Evolutionary conservation across 2,888 invertebrate species (phyloP).

Genomic region (Epirrhoe tristata): DNA sequence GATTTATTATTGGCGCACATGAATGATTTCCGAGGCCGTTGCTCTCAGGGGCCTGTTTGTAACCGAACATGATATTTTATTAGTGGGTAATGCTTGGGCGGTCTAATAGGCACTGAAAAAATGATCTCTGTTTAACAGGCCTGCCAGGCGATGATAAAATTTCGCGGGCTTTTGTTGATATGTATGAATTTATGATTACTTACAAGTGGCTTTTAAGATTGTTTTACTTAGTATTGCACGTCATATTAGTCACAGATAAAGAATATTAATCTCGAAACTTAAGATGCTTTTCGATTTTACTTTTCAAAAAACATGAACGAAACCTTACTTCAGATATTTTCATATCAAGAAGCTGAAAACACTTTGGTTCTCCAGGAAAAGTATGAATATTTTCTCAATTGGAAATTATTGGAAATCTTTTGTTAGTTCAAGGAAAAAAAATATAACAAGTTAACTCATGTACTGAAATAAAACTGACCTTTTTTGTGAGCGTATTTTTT

Average conservation of each 20-base stretch:
- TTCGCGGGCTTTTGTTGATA: neutral
- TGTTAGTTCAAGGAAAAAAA: slow-evolving; percentile 1
- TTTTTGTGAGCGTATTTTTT: neutral
- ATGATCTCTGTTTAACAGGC: slow-evolving; percentile 25
- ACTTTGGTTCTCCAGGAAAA: neutral
- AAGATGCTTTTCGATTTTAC: neutral
- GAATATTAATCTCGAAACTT: neutral
- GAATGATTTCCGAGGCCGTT: slow-evolving; percentile 51
- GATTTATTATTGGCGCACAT: slow-evolving; percentile 61
- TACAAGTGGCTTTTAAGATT: too few species aligned
- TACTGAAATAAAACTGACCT: neutral
- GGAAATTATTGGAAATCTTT: slow-evolving; percentile 2
- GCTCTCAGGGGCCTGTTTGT: slow-evolving; percentile 52
- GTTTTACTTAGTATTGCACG: too few species aligned
- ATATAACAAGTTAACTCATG: neutral
- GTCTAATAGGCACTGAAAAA: slow-evolving; percentile 19
- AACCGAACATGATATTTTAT: slow-evolving; percentile 49
- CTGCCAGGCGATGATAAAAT: slow-evolving; percentile 5
- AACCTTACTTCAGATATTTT: neutral
- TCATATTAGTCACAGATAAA: too few species aligned
- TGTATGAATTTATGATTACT: neutral
- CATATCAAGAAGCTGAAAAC: neutral
- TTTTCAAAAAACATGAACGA: neutral
- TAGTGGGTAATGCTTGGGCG: slow-evolving; percentile 34
- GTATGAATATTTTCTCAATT: slow-evolving; percentile 2